Evolutionary conservation across 1,140 invertebrate genomes (phyloP).

Genomic region (Idris sp.): DNA sequence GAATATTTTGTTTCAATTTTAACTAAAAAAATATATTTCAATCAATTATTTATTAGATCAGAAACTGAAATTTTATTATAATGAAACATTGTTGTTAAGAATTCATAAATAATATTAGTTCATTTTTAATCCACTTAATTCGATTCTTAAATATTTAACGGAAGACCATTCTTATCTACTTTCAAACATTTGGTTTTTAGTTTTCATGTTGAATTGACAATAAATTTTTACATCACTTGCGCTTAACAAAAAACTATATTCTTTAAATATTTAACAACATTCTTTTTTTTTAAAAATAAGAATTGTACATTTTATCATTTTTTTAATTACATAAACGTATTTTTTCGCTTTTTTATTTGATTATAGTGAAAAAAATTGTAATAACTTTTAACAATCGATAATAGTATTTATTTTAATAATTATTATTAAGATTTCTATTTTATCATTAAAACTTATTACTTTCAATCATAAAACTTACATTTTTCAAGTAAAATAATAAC

Average conservation of each 20-base stretch:
- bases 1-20: no score
- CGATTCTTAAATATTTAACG: constrained; percentile 32
- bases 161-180: constrained; percentile 39
- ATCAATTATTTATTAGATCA: no score
- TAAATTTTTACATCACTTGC: constrained; percentile 6
- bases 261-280: constrained; percentile 21
- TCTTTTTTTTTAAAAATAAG: constrained; percentile 24
- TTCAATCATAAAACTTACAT: no score
- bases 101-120: no score
- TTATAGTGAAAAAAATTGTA: constrained; percentile 22
- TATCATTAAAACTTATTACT: no score
- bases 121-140: no score
- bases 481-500: no score
- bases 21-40: no score
- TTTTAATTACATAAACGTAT: constrained; percentile 9
- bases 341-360: constrained; percentile 10
- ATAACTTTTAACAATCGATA: constrained; percentile 1
- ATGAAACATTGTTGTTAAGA: no score
- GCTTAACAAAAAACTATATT: constrained; percentile 19
- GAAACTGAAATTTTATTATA: no score
- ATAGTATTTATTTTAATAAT: neutral
- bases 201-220: constrained; percentile 12
- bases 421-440: no score
- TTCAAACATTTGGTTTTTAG: constrained; percentile 14
- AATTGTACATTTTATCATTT: constrained; percentile 26